Percentiles rank a stretch among this genome's conserved stretches.
phyloP scores from a whole-genome alignment of 2,113 vertebrate genomes.

The Cichladusa arquata region DNA sequence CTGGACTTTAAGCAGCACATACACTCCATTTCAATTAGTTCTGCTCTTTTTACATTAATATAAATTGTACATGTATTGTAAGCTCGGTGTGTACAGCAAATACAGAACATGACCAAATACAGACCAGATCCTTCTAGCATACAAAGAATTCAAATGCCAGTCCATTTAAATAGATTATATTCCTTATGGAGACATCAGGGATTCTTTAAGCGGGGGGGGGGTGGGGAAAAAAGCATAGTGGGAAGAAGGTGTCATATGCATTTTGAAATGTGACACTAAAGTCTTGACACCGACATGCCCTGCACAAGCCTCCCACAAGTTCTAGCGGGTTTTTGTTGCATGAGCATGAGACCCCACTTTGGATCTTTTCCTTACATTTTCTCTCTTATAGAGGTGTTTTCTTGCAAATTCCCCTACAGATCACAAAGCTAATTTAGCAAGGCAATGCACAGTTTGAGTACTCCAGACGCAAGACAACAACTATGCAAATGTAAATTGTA shows the following conservation, averaged over 20 bases:
- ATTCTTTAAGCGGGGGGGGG: background rate
- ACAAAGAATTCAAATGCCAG: background rate
- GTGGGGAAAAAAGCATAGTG: fast-evolving
- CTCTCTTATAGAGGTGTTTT: background rate
- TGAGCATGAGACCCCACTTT: background rate
- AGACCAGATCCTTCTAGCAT: background rate
- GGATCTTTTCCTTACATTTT: background rate
- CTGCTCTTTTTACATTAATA: background rate
- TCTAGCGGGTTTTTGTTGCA: background rate
- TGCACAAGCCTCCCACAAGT: background rate
- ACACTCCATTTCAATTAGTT: background rate
- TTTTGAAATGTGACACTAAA: background rate
- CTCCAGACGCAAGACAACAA: background rate
- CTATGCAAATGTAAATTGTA: background rate
- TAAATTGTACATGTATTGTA: background rate
- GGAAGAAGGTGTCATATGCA: background rate
- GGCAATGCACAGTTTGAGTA: background rate
- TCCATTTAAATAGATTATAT: background rate
- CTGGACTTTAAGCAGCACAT: background rate
- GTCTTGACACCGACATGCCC: background rate
- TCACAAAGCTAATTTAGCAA: background rate
- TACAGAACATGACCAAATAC: background rate
- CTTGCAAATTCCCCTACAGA: background rate
- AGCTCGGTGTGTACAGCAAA: background rate
- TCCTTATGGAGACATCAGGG: background rate